Conservation (phyloP, 2,797 vertebrate genomes). For the Microhierax caerulescens region DNA sequence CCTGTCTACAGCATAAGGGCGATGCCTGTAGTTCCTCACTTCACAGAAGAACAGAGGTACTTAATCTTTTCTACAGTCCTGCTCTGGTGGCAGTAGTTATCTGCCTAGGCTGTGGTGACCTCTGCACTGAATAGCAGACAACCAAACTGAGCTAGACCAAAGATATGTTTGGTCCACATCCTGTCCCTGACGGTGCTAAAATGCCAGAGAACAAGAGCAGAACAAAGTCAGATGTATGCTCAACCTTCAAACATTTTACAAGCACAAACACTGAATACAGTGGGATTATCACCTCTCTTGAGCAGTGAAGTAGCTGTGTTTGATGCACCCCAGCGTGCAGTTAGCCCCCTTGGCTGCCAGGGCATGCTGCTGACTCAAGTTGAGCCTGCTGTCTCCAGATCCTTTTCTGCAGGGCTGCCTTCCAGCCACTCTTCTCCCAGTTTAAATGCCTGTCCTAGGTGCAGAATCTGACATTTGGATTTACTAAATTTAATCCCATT, state of each 20-base stretch:
- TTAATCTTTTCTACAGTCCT: not conserved
- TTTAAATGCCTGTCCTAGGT: not conserved
- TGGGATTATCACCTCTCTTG: not conserved
- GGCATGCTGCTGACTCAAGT: not conserved
- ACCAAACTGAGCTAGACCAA: not conserved
- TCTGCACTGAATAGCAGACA: not conserved
- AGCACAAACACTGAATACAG: not conserved
- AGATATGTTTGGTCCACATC: not conserved
- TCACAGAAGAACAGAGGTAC: not conserved
- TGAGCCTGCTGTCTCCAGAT: not conserved
- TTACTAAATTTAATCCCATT: not conserved
- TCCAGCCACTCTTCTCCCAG: not conserved
- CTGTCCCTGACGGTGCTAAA: not conserved
- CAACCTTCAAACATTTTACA: not conserved
- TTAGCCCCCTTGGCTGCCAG: not conserved
- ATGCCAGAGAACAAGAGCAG: not conserved
- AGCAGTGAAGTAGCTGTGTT: too few species aligned
- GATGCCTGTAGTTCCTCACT: not conserved
- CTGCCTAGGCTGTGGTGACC: not conserved
- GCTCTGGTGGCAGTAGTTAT: not conserved
- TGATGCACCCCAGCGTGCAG: too few species aligned
- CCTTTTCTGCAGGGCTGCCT: not conserved
- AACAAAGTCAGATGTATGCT: not conserved
- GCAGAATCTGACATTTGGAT: not conserved
- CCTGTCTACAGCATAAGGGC: not conserved